These are phyloP conservation scores for Ranitomeya imitator DNA, from an alignment of 2,113 vertebrate genomes.

Conservation along the genomic window DNA sequence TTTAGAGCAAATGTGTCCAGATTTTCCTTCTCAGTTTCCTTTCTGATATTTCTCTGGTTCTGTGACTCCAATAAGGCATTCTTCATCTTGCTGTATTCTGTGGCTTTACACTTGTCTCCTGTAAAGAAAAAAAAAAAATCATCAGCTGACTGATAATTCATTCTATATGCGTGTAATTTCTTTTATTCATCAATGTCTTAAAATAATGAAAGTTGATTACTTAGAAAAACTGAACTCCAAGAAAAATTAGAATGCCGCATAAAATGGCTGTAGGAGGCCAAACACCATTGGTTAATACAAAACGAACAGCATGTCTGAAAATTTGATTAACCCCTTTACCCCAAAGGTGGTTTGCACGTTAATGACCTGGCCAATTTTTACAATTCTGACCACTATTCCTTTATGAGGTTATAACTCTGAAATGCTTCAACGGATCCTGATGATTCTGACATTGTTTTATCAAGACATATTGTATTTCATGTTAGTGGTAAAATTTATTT, in stretches of 20 bases:
- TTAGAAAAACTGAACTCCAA: not conserved
- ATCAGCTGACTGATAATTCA: no score
- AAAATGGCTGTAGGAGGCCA: not conserved
- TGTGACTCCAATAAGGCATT: conserved; percentile 83
- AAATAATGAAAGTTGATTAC: not conserved
- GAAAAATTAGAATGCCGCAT: not conserved
- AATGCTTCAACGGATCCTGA: no score
- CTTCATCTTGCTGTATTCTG: conserved; percentile 86
- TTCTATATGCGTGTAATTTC: not conserved
- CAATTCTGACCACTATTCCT: no score
- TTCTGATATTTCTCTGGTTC: conserved; percentile 74
- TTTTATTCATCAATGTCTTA: not conserved
- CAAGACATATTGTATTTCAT: no score
- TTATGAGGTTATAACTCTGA: no score
- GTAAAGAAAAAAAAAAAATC: conserved; percentile 58
- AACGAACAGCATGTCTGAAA: not conserved
- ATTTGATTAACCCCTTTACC: not conserved
- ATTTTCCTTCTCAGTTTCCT: conserved; percentile 68
- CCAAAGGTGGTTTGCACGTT: no score
- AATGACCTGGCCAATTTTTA: no score
- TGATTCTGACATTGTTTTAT: no score
- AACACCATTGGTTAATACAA: not conserved
- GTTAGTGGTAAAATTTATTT: no score
- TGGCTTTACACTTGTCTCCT: conserved; percentile 88
- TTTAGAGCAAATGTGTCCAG: conserved; percentile 77